These are phyloP conservation scores for Trididemnum clinides DNA, from an alignment of 23 tunicate species.

Conservation along the genomic window DNA sequence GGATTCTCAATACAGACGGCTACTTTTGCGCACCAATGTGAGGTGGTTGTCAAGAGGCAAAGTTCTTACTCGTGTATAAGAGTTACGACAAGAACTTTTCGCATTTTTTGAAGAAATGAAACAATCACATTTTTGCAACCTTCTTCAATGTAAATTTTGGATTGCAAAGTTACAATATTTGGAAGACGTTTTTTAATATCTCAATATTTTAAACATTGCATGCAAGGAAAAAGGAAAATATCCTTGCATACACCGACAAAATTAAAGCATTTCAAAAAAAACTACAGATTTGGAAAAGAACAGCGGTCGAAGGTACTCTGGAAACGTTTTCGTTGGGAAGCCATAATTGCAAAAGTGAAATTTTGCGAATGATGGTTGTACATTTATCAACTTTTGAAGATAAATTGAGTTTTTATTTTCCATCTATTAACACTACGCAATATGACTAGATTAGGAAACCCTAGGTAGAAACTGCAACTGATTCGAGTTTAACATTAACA, in stretches of 20 bases:
- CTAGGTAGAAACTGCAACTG: background rate
- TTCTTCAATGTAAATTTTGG: no score
- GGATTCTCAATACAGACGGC: no score
- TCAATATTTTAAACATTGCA: background rate
- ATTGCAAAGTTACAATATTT: background rate
- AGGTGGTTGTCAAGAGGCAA: no score
- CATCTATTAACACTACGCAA: background rate
- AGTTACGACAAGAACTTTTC: no score
- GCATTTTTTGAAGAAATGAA: no score
- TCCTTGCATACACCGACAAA: background rate
- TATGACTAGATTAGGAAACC: background rate
- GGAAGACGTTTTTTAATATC: background rate
- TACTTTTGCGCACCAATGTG: no score
- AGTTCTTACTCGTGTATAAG: no score
- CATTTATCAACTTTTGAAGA: background rate
- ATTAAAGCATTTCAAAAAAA: background rate
- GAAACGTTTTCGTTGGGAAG: background rate
- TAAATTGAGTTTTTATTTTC: background rate
- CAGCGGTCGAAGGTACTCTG: background rate
- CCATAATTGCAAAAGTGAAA: background rate
- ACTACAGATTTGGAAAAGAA: no score
- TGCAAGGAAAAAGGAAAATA: background rate
- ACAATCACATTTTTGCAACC: no score
- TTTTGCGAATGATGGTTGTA: background rate
- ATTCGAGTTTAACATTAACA: background rate